Base-by-base conservation (phyloP, 1,140 invertebrate genomes). In the Dufourea novaeangliae region DNA sequence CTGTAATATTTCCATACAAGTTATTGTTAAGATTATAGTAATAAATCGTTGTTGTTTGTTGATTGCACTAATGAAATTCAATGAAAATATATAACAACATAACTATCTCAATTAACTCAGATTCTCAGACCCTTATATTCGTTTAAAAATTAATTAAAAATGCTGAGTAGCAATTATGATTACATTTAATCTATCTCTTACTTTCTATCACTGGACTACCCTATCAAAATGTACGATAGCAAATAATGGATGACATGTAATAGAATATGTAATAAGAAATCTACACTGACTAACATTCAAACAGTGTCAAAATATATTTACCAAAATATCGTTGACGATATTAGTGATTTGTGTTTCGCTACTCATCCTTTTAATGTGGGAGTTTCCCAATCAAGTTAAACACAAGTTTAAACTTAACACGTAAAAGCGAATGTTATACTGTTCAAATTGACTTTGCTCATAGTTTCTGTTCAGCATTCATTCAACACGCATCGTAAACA, bases 291-390 rank as follows among this genome's bases (percentile, higher is more conserved):
- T 63, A 63, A 39, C 8, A 5, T 54, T 56, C 1, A 62, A 46
- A 77, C 52, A 66, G 20, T 62, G 0, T n/a, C n/a, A n/a, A n/a
- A n/a, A n/a, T 2, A 73, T 74, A 92, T 93, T 94, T 89, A 95
- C 94, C 91, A 95, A 90, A 88, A 96, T 94, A 79, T 95, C 94
- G 83, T 94, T 95, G 10, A 96, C 93, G 79, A 95, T 94, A 82
- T 89, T 94, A 11, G 93, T 90, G 39, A 96, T 93, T 92, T 94
- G 94, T 46, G 90, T 90, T 86, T 94, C 94, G 44, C 86, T 89
- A 68, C 89, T 92, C 93, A 94, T 94, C 2, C 69, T 84, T 17
- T 25, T n/a, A 52, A 14, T 20, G 6, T 20, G 10, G 3, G 3
- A 2, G 5, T 52, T 0, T 34, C 11, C 4, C n/a, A 10, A 14